A percentile compares a stretch with the other conserved stretches of the same genome.
Conservation (phyloP, 2,888 invertebrate species). For the Papilio elwesi region DNA sequence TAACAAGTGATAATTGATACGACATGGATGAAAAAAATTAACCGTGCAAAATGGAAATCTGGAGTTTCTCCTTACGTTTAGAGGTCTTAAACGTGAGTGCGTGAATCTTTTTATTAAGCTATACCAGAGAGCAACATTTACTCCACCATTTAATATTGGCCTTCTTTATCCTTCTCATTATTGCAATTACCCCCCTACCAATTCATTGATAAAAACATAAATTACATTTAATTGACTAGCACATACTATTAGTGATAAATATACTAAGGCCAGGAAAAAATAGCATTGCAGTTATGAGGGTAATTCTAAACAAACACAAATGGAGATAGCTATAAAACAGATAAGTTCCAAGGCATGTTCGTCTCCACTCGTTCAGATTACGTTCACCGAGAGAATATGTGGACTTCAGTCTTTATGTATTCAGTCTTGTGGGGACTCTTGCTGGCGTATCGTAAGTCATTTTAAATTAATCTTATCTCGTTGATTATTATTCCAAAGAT, state of each 20-base stretch:
- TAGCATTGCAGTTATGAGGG: constrained; percentile 34
- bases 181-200: background rate
- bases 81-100: too few species aligned
- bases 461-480: background rate
- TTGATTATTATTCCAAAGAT: too few species aligned
- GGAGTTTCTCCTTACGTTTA: too few species aligned
- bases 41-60: too few species aligned
- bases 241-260: background rate
- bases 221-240: background rate
- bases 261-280: constrained; percentile 9
- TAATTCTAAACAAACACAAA: constrained; percentile 23
- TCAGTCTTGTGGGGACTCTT: constrained; percentile 2
- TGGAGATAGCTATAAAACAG: background rate
- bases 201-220: background rate
- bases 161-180: background rate
- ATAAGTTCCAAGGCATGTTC: constrained; percentile 1
- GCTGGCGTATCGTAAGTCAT: constrained; percentile 25
- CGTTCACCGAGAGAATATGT: constrained; percentile 20
- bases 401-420: constrained; percentile 19
- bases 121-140: too few species aligned
- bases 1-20: too few species aligned
- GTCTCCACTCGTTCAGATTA: constrained; percentile 8
- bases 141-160: background rate
- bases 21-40: too few species aligned
- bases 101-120: too few species aligned